Conservation (phyloP, 2,797 vertebrate genomes). For the Dromococcyx pavoninus region DNA sequence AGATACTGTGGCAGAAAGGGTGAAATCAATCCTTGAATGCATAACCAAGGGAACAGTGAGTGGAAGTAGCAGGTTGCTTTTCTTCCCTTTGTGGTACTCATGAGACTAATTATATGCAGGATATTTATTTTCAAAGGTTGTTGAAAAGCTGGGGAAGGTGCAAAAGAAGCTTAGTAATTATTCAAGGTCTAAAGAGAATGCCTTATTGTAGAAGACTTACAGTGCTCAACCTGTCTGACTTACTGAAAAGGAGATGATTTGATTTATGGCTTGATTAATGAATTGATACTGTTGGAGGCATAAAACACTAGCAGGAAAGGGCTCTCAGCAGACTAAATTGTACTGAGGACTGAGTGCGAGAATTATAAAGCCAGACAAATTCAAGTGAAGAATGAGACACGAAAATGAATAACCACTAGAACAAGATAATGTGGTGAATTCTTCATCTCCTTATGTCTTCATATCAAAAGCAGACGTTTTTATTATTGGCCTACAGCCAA, state of each 20-base stretch:
- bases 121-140: slow-evolving; percentile 38
- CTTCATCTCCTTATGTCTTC: slow-evolving; percentile 7
- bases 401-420: slow-evolving; percentile 5
- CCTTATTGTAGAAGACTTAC: neutral
- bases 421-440: slow-evolving; percentile 23
- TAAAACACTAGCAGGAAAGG: neutral
- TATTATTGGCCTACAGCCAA: neutral
- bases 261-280: slow-evolving; percentile 41
- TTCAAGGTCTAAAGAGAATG: neutral
- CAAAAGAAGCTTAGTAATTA: neutral
- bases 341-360: neutral
- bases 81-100: neutral
- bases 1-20: slow-evolving; percentile 7
- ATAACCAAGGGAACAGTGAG: neutral
- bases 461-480: neutral
- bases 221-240: neutral
- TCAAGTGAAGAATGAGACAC: slow-evolving; percentile 34
- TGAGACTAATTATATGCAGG: neutral
- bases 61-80: neutral
- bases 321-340: neutral
- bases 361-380: slow-evolving; percentile 37
- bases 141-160: slow-evolving; percentile 11
- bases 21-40: slow-evolving; percentile 42
- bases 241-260: neutral
- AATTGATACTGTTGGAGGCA: neutral